Base-by-base conservation (phyloP, 2,797 vertebrate species). In the Sciurus carolinensis region DNA sequence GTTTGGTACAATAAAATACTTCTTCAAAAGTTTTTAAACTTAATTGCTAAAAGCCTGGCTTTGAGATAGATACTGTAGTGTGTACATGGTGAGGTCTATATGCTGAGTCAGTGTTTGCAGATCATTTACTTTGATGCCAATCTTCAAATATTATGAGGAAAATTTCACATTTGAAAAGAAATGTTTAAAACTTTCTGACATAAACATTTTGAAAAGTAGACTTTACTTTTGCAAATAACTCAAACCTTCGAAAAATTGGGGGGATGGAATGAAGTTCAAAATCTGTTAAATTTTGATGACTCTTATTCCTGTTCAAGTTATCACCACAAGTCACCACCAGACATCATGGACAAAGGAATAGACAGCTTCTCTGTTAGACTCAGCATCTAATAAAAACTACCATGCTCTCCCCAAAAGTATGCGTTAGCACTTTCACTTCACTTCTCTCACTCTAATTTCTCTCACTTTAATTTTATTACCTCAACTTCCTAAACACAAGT, bases 71-170 rank as follows among this genome's bases (percentile, higher is more conserved):
- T 28, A 54, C 20, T 54, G 3, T 28, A n/a, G 24, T 95, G 59
- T 73, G 1, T 89, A 96, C 82, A 62, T 73, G 50, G 15, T 67
- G 52, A 90, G 30, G 28, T 82, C 17, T 54, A 22, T 26, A 66
- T 50, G 30, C 5, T 75, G 6, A 17, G 24, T 64, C 15, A 42
- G 22, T 9, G 2, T 85, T 73, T 69, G n/a, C 1, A 81, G 36
- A 80, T 86, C 24, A 81, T 87, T 97, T 93, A 77, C 18, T 89
- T 88, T 11, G 36, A 91, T 67, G 39, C 5, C 3, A 54, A 66
- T 33, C 50, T 93, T 87, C 33, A 91, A 91, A 93, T 91, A 87
- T 88, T 95, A 54, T 80, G 42, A 73, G 83, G 50, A 76, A 39
- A 85, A 62, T 44, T n/a, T 67, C 3, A 66, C 17, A 67, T 50